phyloP scores from a whole-genome alignment of 1,140 invertebrate genomes.

The Drosophila guanche region DNA sequence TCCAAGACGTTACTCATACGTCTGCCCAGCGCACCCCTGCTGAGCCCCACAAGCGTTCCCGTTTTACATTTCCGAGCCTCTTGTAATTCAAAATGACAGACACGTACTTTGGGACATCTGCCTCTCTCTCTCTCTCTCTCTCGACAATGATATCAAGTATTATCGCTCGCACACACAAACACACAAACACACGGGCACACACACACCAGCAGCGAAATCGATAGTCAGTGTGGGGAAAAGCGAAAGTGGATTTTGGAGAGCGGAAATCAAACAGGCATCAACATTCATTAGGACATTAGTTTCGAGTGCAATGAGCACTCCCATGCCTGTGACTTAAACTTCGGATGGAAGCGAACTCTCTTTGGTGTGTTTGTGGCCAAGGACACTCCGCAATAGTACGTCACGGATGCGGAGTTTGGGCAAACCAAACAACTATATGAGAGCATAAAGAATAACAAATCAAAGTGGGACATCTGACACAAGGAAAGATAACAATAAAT shows the following conservation, averaged over 20 bases:
- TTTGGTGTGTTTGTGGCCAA: background rate
- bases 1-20: constrained; percentile 75
- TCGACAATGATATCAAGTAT: constrained; percentile 70
- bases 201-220: constrained; percentile 50
- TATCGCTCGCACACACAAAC: constrained; percentile 28
- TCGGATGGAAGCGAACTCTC: background rate
- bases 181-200: constrained; percentile 7
- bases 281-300: constrained; percentile 59
- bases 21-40: constrained; percentile 10
- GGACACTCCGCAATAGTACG: too few species aligned
- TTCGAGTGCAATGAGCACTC: constrained; percentile 41
- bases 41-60: background rate
- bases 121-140: constrained; percentile 28
- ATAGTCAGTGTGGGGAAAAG: constrained; percentile 52
- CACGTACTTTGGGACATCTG: constrained; percentile 63
- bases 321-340: background rate
- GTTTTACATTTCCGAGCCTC: constrained; percentile 56
- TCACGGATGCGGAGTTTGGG: too few species aligned
- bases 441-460: too few species aligned
- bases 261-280: constrained; percentile 37
- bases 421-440: too few species aligned
- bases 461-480: too few species aligned
- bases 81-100: constrained; percentile 74
- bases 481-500: too few species aligned
- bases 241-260: constrained; percentile 17